Evolutionary conservation across 1,140 invertebrate species (phyloP).

Genomic region (Leptinotarsa texana): DNA sequence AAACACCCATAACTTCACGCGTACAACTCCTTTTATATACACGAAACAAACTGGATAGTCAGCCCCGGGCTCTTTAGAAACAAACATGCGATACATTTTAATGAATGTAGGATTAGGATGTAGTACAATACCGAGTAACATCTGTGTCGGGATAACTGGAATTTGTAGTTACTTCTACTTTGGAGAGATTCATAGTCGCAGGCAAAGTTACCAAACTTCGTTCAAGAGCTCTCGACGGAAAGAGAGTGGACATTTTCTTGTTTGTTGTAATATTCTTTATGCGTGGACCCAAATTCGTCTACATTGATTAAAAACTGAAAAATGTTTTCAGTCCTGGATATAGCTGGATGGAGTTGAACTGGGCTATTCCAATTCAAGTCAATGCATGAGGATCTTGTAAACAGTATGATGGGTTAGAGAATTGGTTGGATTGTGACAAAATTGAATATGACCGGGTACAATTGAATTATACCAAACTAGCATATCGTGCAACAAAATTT

Average conservation of each 20-base stretch:
- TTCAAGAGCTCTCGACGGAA: neutral
- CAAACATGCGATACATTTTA: conserved; percentile 15
- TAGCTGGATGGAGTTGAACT: too few species aligned
- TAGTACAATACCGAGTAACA: conserved; percentile 4
- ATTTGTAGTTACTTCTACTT: neutral
- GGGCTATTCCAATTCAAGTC: too few species aligned
- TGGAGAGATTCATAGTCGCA: neutral
- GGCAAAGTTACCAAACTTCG: neutral
- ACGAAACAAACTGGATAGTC: conserved; percentile 14
- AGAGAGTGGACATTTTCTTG: too few species aligned
- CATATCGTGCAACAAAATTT: too few species aligned
- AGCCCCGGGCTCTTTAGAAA: conserved; percentile 5
- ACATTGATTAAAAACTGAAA: neutral
- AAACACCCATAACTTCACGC: conserved; percentile 9
- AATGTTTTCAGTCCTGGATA: too few species aligned
- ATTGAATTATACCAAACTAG: too few species aligned
- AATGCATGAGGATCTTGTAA: too few species aligned
- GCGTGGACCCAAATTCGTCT: neutral
- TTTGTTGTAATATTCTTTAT: too few species aligned
- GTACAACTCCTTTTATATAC: conserved; percentile 1
- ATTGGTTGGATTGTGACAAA: too few species aligned
- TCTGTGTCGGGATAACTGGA: neutral
- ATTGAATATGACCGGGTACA: too few species aligned
- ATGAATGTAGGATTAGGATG: conserved; percentile 15
- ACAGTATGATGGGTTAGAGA: too few species aligned